These are phyloP conservation scores for Acleris laterana DNA, from an alignment of 2,888 invertebrate genomes.

Conservation along the genomic window DNA sequence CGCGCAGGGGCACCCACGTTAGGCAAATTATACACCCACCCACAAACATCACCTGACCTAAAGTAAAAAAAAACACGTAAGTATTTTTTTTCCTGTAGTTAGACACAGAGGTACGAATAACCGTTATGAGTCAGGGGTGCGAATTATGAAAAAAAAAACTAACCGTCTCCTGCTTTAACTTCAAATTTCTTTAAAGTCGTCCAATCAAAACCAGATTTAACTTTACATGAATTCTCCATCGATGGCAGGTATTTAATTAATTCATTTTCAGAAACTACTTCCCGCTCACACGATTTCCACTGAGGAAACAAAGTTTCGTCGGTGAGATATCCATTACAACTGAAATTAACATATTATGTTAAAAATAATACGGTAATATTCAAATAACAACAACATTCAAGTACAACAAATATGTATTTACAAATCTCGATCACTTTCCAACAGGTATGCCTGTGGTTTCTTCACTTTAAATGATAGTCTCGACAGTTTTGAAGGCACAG, in stretches of 20 bases:
- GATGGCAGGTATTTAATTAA: conserved; percentile 79
- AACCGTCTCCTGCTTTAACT: conserved; percentile 41
- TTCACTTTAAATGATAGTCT: conserved; percentile 56
- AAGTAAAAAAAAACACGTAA: background rate
- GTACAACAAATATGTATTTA: conserved; percentile 50
- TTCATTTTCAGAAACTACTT: conserved; percentile 63
- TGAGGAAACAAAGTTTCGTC: conserved; percentile 66
- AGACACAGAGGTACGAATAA: background rate
- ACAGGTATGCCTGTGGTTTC: conserved; percentile 51
- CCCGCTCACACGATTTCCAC: conserved; percentile 59
- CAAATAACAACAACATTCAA: conserved; percentile 35
- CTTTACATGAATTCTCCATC: conserved; percentile 80
- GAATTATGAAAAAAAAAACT: no score
- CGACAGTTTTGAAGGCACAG: conserved; percentile 43
- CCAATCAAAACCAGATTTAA: conserved; percentile 52
- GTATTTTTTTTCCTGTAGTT: no score
- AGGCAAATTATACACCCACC: conserved; percentile 75
- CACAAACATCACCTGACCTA: conserved; percentile 61
- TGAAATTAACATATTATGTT: conserved; percentile 49
- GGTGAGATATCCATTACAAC: conserved; percentile 54
- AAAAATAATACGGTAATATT: background rate
- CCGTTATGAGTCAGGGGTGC: no score
- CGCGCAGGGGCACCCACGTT: conserved; percentile 15
- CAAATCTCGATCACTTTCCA: conserved; percentile 57
- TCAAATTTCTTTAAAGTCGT: conserved; percentile 51